A percentile compares a stretch with the other conserved stretches of the same genome.
Conservation (phyloP, 2,888 invertebrate species). For the Glyphotaelius pellucidus region DNA sequence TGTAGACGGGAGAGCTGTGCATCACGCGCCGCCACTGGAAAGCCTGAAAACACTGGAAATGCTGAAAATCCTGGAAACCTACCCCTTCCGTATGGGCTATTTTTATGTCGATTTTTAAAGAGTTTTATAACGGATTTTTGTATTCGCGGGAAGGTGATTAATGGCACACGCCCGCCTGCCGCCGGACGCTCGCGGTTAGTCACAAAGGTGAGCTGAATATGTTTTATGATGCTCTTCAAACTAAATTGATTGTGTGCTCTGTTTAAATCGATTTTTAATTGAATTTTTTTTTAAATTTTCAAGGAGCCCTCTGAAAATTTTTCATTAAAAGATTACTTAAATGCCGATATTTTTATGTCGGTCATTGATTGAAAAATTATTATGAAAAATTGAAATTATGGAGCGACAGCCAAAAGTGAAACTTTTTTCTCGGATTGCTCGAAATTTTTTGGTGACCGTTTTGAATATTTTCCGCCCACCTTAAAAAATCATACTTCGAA, state of each 20-base stretch:
- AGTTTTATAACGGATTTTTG: conserved; percentile 54
- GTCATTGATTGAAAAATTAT: no score
- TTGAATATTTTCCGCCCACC: no score
- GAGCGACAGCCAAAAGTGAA: no score
- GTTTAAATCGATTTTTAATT: conserved; percentile 18
- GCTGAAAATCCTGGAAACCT: not conserved
- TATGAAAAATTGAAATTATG: no score
- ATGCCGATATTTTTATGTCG: not conserved
- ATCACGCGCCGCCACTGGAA: conserved; percentile 45
- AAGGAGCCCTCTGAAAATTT: not conserved
- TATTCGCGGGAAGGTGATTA: conserved; percentile 49
- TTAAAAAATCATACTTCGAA: no score
- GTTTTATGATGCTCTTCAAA: conserved; percentile 38
- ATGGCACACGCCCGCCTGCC: conserved; percentile 1
- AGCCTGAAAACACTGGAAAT: not conserved
- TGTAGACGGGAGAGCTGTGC: conserved; percentile 62
- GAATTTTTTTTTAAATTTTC: not conserved
- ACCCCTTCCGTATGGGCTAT: not conserved
- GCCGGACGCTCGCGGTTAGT: conserved; percentile 15
- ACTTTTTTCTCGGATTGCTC: no score
- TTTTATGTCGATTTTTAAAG: conserved; percentile 44
- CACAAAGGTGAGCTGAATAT: conserved; percentile 32
- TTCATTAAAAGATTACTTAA: not conserved
- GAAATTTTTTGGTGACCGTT: no score
- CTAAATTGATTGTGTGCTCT: conserved; percentile 26